Percentiles rank a stretch among this genome's conserved stretches.
Conservation (phyloP, 2,888 invertebrate species). For the Antheraea yamamai region DNA sequence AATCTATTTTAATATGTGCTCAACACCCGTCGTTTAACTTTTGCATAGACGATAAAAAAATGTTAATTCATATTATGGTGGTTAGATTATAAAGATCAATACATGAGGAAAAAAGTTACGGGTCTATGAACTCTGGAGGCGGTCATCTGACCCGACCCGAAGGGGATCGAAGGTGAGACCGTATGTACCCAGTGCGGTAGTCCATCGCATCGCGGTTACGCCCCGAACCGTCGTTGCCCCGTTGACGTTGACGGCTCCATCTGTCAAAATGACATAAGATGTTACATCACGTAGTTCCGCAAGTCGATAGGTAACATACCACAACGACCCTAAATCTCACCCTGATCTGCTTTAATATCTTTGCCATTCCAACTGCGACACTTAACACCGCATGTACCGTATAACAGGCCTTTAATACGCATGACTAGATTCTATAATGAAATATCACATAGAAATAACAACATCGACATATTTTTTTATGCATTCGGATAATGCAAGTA, state of each 20-base stretch:
- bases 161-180: slow-evolving; percentile 95
- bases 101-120: neutral
- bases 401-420: too few relatives aligned
- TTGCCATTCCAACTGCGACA: too few relatives aligned
- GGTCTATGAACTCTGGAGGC: slow-evolving; percentile 39
- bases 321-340: too few relatives aligned
- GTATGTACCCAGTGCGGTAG: slow-evolving; percentile 93
- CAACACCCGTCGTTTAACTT: neutral
- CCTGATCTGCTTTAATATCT: too few relatives aligned
- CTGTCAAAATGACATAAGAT: slow-evolving; percentile 61
- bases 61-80: neutral
- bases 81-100: neutral
- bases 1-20: too few relatives aligned
- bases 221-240: slow-evolving; percentile 68
- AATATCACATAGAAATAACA: too few relatives aligned
- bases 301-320: too few relatives aligned
- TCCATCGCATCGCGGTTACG: slow-evolving; percentile 87
- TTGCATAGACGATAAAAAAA: neutral
- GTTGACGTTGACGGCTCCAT: slow-evolving; percentile 92
- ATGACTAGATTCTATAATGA: too few relatives aligned
- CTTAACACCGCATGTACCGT: too few relatives aligned
- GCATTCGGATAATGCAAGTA: too few relatives aligned
- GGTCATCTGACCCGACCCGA: slow-evolving; percentile 97
- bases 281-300: neutral
- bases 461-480: too few relatives aligned